Percentiles rank a stretch among this genome's conserved stretches.
Evolutionary conservation across 2,888 invertebrate species (phyloP).

Genomic region (Catocala fraxini): DNA sequence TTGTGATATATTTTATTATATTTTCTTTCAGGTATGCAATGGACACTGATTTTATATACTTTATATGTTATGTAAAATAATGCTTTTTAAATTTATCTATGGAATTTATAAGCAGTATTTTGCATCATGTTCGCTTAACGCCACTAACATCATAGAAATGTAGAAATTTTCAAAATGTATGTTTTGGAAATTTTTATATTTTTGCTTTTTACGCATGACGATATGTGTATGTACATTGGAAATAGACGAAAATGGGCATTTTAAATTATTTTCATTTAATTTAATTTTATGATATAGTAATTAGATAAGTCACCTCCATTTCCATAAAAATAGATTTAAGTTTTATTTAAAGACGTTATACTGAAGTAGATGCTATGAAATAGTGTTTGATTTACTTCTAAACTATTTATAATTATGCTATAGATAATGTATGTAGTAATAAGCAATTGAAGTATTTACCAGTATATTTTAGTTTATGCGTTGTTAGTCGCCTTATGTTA

Average conservation of each 20-base stretch:
- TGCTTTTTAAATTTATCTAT: conserved; percentile 30
- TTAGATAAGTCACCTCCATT: conserved; percentile 78
- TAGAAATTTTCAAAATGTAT: conserved; percentile 62
- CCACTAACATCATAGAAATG: conserved; percentile 72
- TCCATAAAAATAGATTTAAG: conserved; percentile 66
- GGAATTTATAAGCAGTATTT: conserved; percentile 48
- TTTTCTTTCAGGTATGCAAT: conserved; percentile 39
- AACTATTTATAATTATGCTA: background rate
- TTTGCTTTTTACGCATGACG: conserved; percentile 64
- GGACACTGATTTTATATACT: conserved; percentile 33
- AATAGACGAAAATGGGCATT: conserved; percentile 84
- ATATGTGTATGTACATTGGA: conserved; percentile 48
- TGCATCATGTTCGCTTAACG: conserved; percentile 53
- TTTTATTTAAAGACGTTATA: conserved; percentile 21
- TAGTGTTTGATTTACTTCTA: background rate
- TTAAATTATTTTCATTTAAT: conserved; percentile 62
- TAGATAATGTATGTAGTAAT: background rate
- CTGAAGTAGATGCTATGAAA: conserved; percentile 29
- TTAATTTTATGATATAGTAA: conserved; percentile 29
- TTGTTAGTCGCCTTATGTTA: too few species aligned
- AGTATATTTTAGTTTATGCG: too few species aligned
- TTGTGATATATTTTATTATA: conserved; percentile 43
- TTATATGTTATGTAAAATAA: conserved; percentile 56
- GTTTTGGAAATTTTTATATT: conserved; percentile 66
- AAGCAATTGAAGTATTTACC: too few species aligned